Evolutionary conservation across 2,113 vertebrate genomes (phyloP).

Genomic region (Strigops habroptila): DNA sequence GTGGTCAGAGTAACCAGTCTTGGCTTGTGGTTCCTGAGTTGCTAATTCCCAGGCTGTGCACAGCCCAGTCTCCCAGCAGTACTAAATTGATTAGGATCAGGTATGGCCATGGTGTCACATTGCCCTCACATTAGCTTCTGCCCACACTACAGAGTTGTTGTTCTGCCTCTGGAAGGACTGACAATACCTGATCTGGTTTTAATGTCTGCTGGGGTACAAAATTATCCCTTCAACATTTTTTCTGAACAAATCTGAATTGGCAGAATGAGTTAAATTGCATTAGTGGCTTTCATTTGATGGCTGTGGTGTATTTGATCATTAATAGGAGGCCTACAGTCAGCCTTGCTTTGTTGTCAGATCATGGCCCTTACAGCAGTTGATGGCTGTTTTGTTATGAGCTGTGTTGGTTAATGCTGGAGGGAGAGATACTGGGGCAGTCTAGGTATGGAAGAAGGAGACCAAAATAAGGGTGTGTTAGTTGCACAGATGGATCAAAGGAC

Average conservation of each 20-base stretch:
- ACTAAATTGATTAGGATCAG: not conserved
- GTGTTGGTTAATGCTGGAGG: not conserved
- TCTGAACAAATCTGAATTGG: not conserved
- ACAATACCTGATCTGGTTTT: not conserved
- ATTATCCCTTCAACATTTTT: not conserved
- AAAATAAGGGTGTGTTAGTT: not conserved
- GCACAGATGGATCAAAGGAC: not conserved
- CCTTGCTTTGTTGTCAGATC: not conserved
- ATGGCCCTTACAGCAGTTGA: not conserved
- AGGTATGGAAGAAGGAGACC: not conserved
- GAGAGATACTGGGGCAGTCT: not conserved
- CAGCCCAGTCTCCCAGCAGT: not conserved
- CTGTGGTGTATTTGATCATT: not conserved
- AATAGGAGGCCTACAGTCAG: not conserved
- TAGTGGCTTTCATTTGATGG: not conserved
- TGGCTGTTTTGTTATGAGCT: not conserved
- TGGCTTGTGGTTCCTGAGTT: not conserved
- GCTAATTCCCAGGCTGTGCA: not conserved
- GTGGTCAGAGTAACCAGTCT: not conserved
- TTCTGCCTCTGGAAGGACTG: not conserved
- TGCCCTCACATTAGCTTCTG: not conserved
- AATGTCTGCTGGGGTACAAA: not conserved
- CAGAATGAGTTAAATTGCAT: not conserved
- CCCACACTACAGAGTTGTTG: not conserved
- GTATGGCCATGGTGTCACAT: not conserved